phyloP scores from a whole-genome alignment of 2,113 vertebrate genomes.

The Megaptera novaeangliae region DNA sequence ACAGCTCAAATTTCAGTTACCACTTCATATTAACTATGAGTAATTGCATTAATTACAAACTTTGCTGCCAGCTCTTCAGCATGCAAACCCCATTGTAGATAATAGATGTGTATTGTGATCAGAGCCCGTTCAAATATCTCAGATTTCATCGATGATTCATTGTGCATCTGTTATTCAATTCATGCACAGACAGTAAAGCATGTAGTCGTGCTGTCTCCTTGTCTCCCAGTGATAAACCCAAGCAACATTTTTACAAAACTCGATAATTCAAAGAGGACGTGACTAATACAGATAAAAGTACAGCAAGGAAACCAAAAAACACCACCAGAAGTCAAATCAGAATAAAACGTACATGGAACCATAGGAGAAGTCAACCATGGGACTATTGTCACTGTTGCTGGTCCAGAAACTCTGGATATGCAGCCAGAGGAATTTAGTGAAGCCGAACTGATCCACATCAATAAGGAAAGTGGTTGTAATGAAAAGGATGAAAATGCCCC shows the following conservation, averaged over 20 bases:
- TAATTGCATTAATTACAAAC: not conserved
- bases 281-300: not conserved
- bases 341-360: not conserved
- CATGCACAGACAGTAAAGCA: not conserved
- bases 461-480: not conserved
- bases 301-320: not conserved
- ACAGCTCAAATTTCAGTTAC: not conserved
- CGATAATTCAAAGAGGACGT: not conserved
- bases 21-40: not conserved
- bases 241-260: not conserved
- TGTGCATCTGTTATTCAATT: not conserved
- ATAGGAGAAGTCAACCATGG: not conserved
- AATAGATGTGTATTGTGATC: not conserved
- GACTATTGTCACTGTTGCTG: not conserved
- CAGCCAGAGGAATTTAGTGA: not conserved
- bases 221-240: not conserved
- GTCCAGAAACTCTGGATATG: no score
- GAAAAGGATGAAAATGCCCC: not conserved
- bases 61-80: not conserved
- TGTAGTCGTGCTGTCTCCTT: not conserved
- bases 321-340: not conserved
- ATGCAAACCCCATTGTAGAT: not conserved
- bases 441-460: accelerated
- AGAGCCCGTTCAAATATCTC: not conserved
- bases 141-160: not conserved